phyloP scores from a whole-genome alignment of 2,113 vertebrate species.

The Misgurnus anguillicaudatus region DNA sequence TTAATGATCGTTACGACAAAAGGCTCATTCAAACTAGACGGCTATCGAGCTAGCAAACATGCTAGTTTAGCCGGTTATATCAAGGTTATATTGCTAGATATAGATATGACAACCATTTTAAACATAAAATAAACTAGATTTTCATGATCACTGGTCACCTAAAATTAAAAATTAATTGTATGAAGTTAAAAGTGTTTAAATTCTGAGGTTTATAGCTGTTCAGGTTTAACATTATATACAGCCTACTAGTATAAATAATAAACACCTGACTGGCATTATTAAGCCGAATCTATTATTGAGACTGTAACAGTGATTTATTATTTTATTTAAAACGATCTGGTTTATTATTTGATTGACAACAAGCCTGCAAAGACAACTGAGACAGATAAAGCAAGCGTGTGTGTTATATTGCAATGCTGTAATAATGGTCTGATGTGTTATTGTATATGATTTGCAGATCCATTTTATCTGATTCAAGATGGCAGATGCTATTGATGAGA shows the following conservation, averaged over 20 bases:
- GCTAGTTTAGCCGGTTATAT: slow-evolving; percentile 9
- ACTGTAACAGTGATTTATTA: not conserved
- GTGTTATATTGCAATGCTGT: not conserved
- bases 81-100: slow-evolving; percentile 17
- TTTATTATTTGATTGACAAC: not conserved
- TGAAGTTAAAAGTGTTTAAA: not conserved
- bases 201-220: not conserved
- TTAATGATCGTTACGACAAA: not conserved
- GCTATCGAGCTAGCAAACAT: slow-evolving; percentile 19
- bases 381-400: too few relatives aligned
- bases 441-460: not conserved
- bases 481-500: slow-evolving; percentile 70
- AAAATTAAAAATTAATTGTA: not conserved
- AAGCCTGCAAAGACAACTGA: too few relatives aligned
- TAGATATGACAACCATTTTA: not conserved
- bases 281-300: not conserved
- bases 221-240: too few relatives aligned
- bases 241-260: not conserved
- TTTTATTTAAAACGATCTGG: not conserved
- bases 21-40: not conserved
- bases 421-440: not conserved
- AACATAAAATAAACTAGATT: not conserved
- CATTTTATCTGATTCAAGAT: slow-evolving; percentile 55
- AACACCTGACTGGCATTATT: not conserved
- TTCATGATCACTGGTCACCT: not conserved